Conservation (phyloP, 2,797 vertebrate genomes). For the Lacerta bilineata region DNA sequence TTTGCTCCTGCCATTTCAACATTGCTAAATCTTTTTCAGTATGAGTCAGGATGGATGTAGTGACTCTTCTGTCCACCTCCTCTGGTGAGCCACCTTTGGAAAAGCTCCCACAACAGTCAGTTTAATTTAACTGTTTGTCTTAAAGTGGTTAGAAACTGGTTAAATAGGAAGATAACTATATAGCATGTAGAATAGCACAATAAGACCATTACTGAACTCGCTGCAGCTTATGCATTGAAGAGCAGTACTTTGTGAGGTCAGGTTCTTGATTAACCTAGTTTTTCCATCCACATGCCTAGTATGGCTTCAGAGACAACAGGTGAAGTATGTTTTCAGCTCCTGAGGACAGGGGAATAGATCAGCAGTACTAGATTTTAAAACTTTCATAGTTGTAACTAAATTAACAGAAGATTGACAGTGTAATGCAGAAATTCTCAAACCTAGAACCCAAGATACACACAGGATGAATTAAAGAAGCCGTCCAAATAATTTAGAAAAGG, state of each 20-base stretch:
- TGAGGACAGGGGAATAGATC: neutral
- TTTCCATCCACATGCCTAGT: neutral
- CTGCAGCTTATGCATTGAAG: neutral
- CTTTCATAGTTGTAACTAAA: neutral
- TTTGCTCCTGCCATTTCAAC: neutral
- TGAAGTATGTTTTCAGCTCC: neutral
- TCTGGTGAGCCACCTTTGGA: neutral
- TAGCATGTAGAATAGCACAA: no score
- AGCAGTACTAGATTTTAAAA: neutral
- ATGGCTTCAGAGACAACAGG: neutral
- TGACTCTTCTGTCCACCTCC: neutral
- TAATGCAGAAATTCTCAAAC: neutral
- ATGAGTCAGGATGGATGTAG: neutral
- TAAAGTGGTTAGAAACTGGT: neutral
- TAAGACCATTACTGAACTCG: neutral
- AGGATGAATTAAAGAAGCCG: neutral
- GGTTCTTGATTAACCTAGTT: neutral
- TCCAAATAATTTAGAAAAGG: neutral
- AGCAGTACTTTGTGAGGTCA: no score
- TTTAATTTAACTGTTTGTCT: neutral
- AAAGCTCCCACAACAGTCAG: neutral
- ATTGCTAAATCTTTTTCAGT: neutral
- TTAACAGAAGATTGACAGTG: neutral
- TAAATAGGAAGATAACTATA: neutral
- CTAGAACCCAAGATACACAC: neutral